A percentile compares a stretch with the other conserved stretches of the same genome.
These are phyloP conservation scores for Emydocephalus ijimae DNA, from an alignment of 2,113 vertebrate species.

Conservation along the genomic window DNA sequence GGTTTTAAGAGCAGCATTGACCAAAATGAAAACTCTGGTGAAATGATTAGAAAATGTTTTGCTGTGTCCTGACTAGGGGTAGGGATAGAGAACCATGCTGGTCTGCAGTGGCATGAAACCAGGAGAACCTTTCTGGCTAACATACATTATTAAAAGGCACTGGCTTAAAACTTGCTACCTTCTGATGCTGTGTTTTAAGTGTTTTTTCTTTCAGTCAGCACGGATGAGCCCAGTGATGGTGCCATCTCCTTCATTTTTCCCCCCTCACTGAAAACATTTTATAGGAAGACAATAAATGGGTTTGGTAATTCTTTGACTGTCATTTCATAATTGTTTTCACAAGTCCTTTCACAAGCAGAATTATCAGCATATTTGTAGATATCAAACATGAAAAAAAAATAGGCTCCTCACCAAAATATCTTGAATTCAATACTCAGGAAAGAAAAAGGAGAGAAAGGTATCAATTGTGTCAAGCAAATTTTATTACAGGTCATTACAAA, in stretches of 20 bases:
- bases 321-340: too few species aligned
- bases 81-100: neutral
- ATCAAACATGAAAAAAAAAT: neutral
- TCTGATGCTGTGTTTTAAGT: neutral
- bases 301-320: neutral
- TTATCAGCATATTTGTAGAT: too few species aligned
- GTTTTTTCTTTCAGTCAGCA: neutral
- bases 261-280: neutral
- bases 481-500: too few species aligned
- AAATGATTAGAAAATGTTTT: neutral
- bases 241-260: too few species aligned
- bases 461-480: neutral
- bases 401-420: neutral
- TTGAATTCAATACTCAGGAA: neutral
- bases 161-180: neutral
- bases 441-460: neutral
- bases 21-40: neutral
- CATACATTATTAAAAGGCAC: neutral
- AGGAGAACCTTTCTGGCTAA: neutral
- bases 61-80: neutral
- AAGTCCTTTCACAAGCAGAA: neutral
- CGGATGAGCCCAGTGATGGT: neutral
- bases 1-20: neutral
- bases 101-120: neutral
- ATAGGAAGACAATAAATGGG: neutral